A percentile compares a stretch with the other conserved stretches of the same genome.
Conservation (phyloP, 2,797 vertebrate species). For the Coracias cyanogaster region DNA sequence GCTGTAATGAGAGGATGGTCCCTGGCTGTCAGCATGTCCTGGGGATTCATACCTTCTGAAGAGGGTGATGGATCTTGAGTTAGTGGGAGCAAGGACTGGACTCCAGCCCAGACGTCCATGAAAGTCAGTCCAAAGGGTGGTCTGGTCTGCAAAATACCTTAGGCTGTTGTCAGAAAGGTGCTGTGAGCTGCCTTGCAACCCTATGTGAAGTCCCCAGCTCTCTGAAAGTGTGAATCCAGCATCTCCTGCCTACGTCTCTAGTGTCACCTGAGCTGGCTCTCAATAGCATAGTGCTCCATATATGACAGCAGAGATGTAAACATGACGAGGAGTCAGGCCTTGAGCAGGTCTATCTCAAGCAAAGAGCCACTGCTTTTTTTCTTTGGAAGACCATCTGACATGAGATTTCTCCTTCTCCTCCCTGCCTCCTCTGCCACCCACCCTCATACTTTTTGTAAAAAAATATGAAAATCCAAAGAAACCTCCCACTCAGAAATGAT, state of each 20-base stretch:
- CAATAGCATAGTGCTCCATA: background rate
- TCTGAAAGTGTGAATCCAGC: background rate
- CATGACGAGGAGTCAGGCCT: background rate
- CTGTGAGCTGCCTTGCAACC: background rate
- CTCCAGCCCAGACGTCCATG: background rate
- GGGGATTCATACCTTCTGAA: background rate
- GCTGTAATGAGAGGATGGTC: background rate
- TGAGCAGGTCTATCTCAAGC: background rate
- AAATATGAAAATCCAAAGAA: background rate
- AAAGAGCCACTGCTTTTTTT: background rate
- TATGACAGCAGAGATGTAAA: background rate
- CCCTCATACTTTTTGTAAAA: background rate
- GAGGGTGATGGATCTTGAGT: background rate
- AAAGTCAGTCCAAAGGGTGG: background rate
- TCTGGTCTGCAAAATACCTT: background rate
- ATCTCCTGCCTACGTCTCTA: background rate
- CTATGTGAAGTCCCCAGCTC: background rate
- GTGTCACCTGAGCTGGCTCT: background rate
- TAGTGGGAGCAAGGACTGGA: background rate
- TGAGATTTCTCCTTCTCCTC: background rate
- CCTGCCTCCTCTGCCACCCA: background rate
- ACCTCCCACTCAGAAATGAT: background rate
- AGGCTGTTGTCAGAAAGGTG: background rate
- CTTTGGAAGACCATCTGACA: background rate
- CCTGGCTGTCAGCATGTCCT: background rate